phyloP scores from a whole-genome alignment of 2,888 invertebrate species.

The Caenorhabditis japonica region DNA sequence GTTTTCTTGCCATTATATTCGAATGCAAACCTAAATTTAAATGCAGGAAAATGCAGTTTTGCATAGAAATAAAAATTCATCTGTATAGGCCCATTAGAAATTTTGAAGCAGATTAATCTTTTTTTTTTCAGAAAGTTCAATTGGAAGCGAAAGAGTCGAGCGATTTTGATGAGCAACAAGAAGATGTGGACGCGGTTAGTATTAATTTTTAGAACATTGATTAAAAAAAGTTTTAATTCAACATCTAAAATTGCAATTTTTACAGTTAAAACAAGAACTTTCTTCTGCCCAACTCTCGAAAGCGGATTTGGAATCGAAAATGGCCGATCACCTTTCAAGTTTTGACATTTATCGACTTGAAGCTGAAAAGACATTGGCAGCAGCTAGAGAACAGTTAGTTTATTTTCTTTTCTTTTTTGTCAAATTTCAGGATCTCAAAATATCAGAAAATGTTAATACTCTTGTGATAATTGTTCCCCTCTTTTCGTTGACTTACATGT shows the following conservation, averaged over 20 bases:
- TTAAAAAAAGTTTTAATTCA: no score
- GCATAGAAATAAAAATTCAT: no score
- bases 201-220: not conserved
- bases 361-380: conserved; percentile 43
- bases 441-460: no score
- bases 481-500: not conserved
- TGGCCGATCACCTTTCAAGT: conserved; percentile 27
- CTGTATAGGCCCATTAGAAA: no score
- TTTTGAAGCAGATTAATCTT: no score
- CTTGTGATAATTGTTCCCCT: not conserved
- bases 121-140: conserved; percentile 42
- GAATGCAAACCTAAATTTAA: no score
- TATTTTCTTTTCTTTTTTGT: conserved; percentile 3
- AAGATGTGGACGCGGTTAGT: conserved; percentile 34
- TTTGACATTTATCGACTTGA: conserved; percentile 44
- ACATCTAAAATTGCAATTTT: conserved; percentile 1
- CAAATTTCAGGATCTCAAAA: no score
- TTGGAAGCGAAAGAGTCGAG: conserved; percentile 42
- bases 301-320: conserved; percentile 18
- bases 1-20: no score
- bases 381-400: conserved; percentile 47
- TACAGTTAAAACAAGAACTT: conserved; percentile 31
- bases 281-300: not conserved
- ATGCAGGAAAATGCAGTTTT: no score
- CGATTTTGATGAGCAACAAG: conserved; percentile 38